A percentile compares a stretch with the other conserved stretches of the same genome.
Conservation (phyloP, 2,113 vertebrate genomes). For the Equus przewalskii region DNA sequence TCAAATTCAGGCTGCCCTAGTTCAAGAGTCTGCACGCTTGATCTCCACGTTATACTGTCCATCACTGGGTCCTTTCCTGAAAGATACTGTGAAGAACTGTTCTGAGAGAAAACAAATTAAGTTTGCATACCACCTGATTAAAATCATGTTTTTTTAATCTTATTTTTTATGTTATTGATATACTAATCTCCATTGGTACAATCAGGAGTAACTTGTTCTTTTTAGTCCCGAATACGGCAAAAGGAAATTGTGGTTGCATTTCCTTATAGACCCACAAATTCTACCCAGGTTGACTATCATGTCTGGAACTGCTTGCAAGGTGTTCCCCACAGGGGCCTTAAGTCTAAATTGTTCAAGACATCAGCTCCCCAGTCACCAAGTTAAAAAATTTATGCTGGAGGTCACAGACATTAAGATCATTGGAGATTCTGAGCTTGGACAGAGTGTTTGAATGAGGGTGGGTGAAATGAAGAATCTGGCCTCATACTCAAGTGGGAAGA, state of each 20-base stretch:
- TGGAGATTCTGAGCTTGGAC: neutral
- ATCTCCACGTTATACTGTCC: neutral
- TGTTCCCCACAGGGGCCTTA: neutral
- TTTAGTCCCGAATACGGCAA: neutral
- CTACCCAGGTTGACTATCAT: neutral
- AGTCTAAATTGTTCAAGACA: neutral
- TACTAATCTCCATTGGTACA: neutral
- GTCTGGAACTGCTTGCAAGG: neutral
- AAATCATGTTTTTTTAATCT: conserved; percentile 17
- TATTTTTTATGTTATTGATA: neutral
- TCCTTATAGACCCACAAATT: neutral
- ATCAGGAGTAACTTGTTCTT: neutral
- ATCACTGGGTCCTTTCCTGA: neutral
- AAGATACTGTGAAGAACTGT: neutral
- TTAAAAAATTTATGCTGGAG: neutral
- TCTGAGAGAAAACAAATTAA: neutral
- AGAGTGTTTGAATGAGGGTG: neutral
- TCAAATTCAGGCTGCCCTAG: neutral
- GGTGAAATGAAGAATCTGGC: neutral
- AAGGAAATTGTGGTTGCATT: neutral
- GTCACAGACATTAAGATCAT: neutral
- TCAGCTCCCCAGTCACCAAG: neutral
- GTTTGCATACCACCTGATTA: neutral
- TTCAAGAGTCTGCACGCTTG: neutral
- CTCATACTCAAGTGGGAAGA: neutral